Conservation (phyloP, 2,888 invertebrate genomes). For the Sympetrum striolatum region DNA sequence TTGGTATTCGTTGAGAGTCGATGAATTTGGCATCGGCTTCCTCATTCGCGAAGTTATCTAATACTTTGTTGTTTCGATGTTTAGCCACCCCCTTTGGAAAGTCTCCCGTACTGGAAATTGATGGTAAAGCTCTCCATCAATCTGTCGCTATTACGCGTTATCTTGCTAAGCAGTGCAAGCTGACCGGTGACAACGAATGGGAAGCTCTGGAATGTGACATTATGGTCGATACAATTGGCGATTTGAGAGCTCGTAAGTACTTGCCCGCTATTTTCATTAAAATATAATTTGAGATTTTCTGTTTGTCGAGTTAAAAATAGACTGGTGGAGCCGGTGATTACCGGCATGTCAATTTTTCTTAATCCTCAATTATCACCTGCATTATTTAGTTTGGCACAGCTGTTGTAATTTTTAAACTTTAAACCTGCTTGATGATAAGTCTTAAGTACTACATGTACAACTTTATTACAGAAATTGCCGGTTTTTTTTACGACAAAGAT, state of each 20-base stretch:
- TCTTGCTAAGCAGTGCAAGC: conserved; percentile 50
- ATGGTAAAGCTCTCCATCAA: conserved; percentile 52
- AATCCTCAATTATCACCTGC: too few relatives aligned
- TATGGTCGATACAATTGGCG: conserved; percentile 16
- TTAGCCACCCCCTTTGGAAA: conserved; percentile 50
- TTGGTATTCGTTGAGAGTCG: too few relatives aligned
- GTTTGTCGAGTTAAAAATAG: not conserved
- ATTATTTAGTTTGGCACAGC: too few relatives aligned
- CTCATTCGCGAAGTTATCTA: not conserved
- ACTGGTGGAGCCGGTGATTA: not conserved
- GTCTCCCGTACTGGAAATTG: conserved; percentile 52
- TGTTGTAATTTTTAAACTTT: too few relatives aligned
- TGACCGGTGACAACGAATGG: conserved; percentile 49
- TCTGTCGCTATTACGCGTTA: conserved; percentile 52
- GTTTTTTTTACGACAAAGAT: conserved; percentile 11
- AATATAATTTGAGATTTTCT: not conserved
- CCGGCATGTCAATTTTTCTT: too few relatives aligned
- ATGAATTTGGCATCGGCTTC: too few relatives aligned
- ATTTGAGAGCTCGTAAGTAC: conserved; percentile 25
- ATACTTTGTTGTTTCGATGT: conserved; percentile 31
- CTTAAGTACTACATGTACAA: too few relatives aligned
- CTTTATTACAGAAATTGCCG: not conserved
- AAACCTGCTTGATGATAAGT: too few relatives aligned
- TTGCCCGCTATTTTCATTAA: too few relatives aligned
- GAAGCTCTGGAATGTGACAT: conserved; percentile 46